These are phyloP conservation scores for Trissoscelio sp. DNA, from an alignment of 2,888 invertebrate genomes.

Conservation along the genomic window DNA sequence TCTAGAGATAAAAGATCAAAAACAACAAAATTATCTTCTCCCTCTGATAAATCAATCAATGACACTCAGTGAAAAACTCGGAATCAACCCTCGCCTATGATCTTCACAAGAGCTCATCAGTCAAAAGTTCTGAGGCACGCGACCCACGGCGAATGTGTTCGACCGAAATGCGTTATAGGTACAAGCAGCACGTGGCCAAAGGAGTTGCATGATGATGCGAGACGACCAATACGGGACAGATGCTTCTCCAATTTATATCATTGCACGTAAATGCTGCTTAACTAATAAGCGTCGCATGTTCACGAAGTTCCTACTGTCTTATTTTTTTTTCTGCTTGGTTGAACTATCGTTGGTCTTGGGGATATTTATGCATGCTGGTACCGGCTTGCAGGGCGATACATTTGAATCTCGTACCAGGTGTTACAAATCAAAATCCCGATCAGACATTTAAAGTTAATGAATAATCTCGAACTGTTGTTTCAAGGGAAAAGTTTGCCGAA, in stretches of 20 bases:
- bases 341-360: constrained; percentile 38
- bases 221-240: constrained; percentile 65
- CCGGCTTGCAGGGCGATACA: constrained; percentile 55
- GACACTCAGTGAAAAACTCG: constrained; percentile 8
- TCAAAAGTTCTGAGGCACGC: constrained; percentile 50
- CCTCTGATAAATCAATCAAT: constrained; percentile 25
- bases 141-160: constrained; percentile 33
- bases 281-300: constrained; percentile 63
- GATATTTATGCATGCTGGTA: constrained; percentile 68
- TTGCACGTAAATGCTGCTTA: constrained; percentile 53
- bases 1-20: too few species aligned
- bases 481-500: background rate
- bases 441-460: constrained; percentile 48
- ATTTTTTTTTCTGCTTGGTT: constrained; percentile 34
- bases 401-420: constrained; percentile 68
- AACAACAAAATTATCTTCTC: background rate
- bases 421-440: constrained; percentile 60
- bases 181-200: constrained; percentile 50
- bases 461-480: constrained; percentile 36
- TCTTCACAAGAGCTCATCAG: constrained; percentile 20
- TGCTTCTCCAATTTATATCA: constrained; percentile 64
- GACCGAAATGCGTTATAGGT: constrained; percentile 12
- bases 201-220: constrained; percentile 44
- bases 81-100: constrained; percentile 21
- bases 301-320: constrained; percentile 42